A percentile compares a stretch with the other conserved stretches of the same genome.
Conservation (phyloP, 2,113 vertebrate genomes). For the Solea senegalensis region DNA sequence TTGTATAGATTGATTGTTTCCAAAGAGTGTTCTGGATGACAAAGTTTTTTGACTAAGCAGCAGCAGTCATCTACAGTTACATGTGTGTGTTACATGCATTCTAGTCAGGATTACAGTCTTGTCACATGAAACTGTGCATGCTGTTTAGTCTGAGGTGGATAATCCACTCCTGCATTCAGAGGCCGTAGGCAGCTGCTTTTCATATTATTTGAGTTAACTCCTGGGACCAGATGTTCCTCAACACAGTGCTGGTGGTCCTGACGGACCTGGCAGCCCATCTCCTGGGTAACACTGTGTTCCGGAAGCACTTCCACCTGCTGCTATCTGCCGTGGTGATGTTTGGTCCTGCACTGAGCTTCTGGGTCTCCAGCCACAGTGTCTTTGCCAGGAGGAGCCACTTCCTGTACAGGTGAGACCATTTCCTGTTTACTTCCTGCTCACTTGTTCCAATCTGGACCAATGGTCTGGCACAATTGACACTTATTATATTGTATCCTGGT, state of each 20-base stretch:
- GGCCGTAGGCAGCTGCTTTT: not conserved
- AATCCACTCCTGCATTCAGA: slow-evolving; percentile 17
- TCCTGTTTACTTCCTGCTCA: slow-evolving; percentile 30
- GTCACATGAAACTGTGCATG: slow-evolving; percentile 19
- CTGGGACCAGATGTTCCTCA: slow-evolving; percentile 75
- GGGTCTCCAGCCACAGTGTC: slow-evolving; percentile 87
- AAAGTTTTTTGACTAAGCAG: slow-evolving; percentile 2
- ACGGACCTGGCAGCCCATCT: slow-evolving; percentile 85
- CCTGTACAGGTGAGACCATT: slow-evolving; percentile 87
- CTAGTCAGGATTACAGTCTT: slow-evolving; percentile 27
- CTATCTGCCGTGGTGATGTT: slow-evolving; percentile 86
- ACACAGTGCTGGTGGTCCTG: slow-evolving; percentile 82
- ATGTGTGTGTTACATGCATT: slow-evolving; percentile 28
- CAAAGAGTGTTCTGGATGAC: not conserved
- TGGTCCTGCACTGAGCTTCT: slow-evolving; percentile 86
- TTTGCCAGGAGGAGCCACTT: slow-evolving; percentile 89
- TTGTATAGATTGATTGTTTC: not conserved
- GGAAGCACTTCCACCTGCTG: slow-evolving; percentile 87
- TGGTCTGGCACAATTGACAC: too few species aligned
- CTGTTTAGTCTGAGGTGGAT: slow-evolving; percentile 3
- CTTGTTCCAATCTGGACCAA: not conserved
- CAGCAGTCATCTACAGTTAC: slow-evolving; percentile 4
- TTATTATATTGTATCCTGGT: too few species aligned
- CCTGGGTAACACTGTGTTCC: slow-evolving; percentile 82
- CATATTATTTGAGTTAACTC: not conserved